Evolutionary conservation across 2,797 vertebrate genomes (phyloP), one percentile per base, ranked within the genome.

Genomic region (Gephyroberyx darwinii): DNA sequence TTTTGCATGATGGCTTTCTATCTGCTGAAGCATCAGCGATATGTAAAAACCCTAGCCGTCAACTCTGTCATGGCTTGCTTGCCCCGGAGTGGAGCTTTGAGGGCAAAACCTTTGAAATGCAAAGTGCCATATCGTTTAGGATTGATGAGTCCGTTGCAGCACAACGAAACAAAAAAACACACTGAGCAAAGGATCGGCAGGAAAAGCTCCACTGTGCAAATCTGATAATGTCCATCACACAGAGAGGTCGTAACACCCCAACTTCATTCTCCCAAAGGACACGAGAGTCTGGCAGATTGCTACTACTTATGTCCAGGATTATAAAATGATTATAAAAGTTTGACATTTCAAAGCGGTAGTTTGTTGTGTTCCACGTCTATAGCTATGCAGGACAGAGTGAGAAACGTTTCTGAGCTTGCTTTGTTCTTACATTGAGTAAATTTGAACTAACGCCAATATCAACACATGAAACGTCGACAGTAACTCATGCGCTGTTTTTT

Each of bases 381-480:
- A 43, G 77, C 75, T 52, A 19, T 74, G 69, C 75, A 84, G 65
- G 65, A 84, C 74, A 74, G 65, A 70, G 67, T 65, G 77, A 87
- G 81, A 87, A 86, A 85, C 53, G 70, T 82, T 68, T 75, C 85
- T 74, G 74, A 84, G 85, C 58, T 39, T 19, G 75, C 86, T 89
- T 89, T 90, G 90, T 90, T 85, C 83, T 74, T 41, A 63, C 78
- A 30, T 70, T 71, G 84, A 86, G 68, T 64, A 69, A 53, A 77
- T 82, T 56, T 85, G 84, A 89, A 72, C 54, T 13, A 35, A 45
- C 54, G 90, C 89, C 89, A 90, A 74, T 26, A 53, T 84, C 88
- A 86, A 89, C 88, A 88, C 77, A 70, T 56, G 10, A 56, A 88
- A 81, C 69, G 64, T 35, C 71, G 80, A 85, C 87, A 74, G 78